A percentile compares a stretch with the other conserved stretches of the same genome.
Evolutionary conservation across 2,888 invertebrate genomes (phyloP).

Genomic region (Perithous albicinctus): DNA sequence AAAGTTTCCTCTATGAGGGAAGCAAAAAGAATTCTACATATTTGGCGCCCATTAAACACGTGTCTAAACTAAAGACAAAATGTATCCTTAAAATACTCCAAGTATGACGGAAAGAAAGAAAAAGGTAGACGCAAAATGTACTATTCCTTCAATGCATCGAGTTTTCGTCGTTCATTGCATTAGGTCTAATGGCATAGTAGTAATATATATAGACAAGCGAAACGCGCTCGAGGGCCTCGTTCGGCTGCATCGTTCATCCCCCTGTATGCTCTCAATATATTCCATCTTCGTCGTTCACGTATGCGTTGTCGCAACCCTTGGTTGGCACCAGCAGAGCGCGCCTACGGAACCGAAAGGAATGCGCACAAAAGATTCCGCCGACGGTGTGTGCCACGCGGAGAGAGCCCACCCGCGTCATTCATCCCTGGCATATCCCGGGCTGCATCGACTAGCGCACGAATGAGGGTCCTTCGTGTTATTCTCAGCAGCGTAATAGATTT

Average conservation of each 20-base stretch:
- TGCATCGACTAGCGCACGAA: conserved; percentile 39
- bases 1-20: too few relatives aligned
- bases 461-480: conserved; percentile 21
- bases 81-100: neutral
- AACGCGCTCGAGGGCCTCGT: conserved; percentile 8
- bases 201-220: neutral
- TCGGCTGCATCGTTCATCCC: conserved; percentile 16
- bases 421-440: conserved; percentile 71
- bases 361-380: conserved; percentile 82
- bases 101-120: neutral
- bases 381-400: conserved; percentile 48
- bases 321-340: conserved; percentile 28
- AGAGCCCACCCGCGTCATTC: conserved; percentile 76
- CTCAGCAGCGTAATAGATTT: conserved; percentile 73
- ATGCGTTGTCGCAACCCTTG: conserved; percentile 22
- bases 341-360: conserved; percentile 76
- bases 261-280: neutral
- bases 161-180: conserved; percentile 13
- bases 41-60: neutral
- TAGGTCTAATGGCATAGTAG: conserved; percentile 9
- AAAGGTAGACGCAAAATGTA: neutral
- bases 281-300: neutral
- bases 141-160: neutral
- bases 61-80: neutral
- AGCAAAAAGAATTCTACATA: neutral